Base-by-base conservation (phyloP, 2,797 vertebrate species). In the Oreochromis mossambicus region DNA sequence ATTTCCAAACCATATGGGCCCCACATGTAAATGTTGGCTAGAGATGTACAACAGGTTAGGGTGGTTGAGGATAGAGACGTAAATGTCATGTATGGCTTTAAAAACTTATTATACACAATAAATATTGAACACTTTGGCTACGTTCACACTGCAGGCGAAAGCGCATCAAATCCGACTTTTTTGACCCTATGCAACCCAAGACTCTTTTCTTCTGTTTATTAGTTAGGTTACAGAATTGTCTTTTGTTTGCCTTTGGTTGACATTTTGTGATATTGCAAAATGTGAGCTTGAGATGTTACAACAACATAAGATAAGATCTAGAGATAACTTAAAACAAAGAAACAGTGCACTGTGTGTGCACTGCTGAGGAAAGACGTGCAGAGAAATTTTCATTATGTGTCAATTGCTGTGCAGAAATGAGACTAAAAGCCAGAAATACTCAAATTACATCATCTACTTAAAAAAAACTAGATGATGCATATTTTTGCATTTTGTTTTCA, bases 371-470 rank as follows among this genome's bases (percentile, higher is more conserved):
- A 61, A 61, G 0, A 11, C 24, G 24, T 24, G 24, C 24, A 24
- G 9, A 34, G 15, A 61, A 2, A 61, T 34, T 61, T 61, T 7
- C 17, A 34, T 61, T 1, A 61, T 61, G 56, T 61, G 29, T 61
- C 29, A 58, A 17, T 10, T 17, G 1, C 19, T 58, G 5, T 0
- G 56, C 56, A 61, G 17, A 61, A 34, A 34, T 61, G 2, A 61
- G 3, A 61, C 17, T 26, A 55, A 61, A 34, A 7, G 1, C 0
- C 6, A 4, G 0, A 0, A 34, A 61, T 61, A 34, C 56, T 61
- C 56, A 61, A 61, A 61, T 17, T 4, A 19, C 6, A 34, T 34
- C 1, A 34, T 34, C 29, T 61, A 0, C 56, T 34, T 11, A 34
- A 34, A 61, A 58, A 36, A 56, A 61, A 19, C 11, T 3, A 61